These are phyloP conservation scores for Pentamera pediparva DNA, from an alignment of 53 echinoderm and acorn worm species.

Conservation along the genomic window DNA sequence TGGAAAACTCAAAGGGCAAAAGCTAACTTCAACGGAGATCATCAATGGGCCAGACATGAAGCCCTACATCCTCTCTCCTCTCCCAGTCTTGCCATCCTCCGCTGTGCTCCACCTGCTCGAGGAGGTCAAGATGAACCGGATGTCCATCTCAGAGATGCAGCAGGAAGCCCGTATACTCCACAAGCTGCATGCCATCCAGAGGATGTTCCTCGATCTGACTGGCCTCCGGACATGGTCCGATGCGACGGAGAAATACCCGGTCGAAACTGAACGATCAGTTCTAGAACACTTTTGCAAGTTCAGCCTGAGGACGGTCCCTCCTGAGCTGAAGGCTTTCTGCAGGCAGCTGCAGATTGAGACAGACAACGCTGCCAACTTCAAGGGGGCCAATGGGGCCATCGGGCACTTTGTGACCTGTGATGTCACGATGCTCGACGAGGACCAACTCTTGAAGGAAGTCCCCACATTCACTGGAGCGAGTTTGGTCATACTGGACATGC, in stretches of 20 bases:
- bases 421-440: not conserved
- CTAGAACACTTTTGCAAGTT: constrained; percentile 14
- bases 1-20: constrained; percentile 11
- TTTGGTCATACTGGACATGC: constrained; percentile 8
- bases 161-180: not conserved
- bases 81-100: not conserved
- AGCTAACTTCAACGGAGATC: not conserved
- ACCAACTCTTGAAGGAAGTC: not conserved
- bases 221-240: not conserved
- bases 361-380: not conserved
- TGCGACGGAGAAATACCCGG: not conserved
- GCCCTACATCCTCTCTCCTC: not conserved
- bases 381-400: not conserved
- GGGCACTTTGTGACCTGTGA: not conserved
- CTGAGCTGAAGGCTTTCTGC: constrained; percentile 15
- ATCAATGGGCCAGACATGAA: constrained; percentile 8
- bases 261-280: not conserved
- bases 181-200: not conserved
- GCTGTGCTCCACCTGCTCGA: constrained; percentile 6
- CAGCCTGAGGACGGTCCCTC: constrained; percentile 2
- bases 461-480: not conserved
- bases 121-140: not conserved
- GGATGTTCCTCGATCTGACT: not conserved
- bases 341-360: not conserved
- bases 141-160: not conserved